phyloP scores from a whole-genome alignment of 2,888 invertebrate species.

The Dryobota labecula region DNA sequence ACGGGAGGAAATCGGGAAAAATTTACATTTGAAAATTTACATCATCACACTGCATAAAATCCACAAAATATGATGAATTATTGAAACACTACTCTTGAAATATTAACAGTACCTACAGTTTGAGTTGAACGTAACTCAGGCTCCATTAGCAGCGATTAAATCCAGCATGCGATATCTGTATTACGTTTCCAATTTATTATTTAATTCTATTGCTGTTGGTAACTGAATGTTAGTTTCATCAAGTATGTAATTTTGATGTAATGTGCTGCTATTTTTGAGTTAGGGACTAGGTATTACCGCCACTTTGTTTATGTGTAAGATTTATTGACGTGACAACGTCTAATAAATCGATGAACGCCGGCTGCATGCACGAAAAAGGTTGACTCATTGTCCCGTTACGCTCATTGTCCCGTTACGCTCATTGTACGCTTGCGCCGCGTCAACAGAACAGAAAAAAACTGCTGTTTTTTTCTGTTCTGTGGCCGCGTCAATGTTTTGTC shows the following conservation, averaged over 20 bases:
- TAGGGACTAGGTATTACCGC: not conserved
- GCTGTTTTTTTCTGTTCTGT: too few relatives aligned
- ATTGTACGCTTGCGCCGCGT: too few relatives aligned
- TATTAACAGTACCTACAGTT: constrained; percentile 3
- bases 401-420: too few relatives aligned
- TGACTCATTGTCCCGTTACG: too few relatives aligned
- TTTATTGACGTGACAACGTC: too few relatives aligned
- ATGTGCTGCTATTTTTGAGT: not conserved
- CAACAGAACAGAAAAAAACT: too few relatives aligned
- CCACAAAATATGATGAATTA: constrained; percentile 10
- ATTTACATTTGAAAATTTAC: too few relatives aligned
- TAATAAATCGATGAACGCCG: too few relatives aligned
- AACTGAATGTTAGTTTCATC: constrained; percentile 24
- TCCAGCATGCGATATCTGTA: constrained; percentile 68
- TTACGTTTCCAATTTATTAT: constrained; percentile 61
- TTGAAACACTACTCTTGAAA: constrained; percentile 14
- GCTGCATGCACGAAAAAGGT: too few relatives aligned
- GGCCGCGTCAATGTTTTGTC: too few relatives aligned
- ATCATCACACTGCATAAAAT: not conserved
- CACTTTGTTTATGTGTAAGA: not conserved
- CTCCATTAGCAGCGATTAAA: constrained; percentile 66
- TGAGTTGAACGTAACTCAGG: constrained; percentile 20
- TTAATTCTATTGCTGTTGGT: constrained; percentile 41
- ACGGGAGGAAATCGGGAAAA: too few relatives aligned
- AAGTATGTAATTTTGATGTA: constrained; percentile 16